These are phyloP conservation scores for Anomalospiza imberbis DNA, from an alignment of 2,797 vertebrate species.

Conservation along the genomic window DNA sequence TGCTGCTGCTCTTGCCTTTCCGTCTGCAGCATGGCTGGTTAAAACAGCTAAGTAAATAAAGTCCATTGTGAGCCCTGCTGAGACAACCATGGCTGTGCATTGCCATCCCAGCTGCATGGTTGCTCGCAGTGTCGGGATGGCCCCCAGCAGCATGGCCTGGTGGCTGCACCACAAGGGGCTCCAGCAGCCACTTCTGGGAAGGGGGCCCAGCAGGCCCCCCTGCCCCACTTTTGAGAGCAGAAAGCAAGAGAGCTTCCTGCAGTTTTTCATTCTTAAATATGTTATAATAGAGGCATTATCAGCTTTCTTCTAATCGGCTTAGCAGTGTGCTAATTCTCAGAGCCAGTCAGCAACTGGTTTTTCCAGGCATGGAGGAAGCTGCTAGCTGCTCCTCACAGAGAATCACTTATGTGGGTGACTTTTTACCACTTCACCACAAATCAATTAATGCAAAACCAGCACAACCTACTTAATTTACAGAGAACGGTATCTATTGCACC, in stretches of 20 bases:
- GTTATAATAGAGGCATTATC: not conserved
- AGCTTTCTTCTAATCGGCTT: not conserved
- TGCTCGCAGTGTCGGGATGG: not conserved
- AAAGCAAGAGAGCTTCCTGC: not conserved
- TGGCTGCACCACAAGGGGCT: no score
- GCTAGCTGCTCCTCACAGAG: not conserved
- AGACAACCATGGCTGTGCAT: rapidly evolving
- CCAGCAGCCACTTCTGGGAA: not conserved
- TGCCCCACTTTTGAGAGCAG: not conserved
- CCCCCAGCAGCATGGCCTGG: not conserved
- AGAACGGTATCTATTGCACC: not conserved
- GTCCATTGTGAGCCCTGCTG: not conserved
- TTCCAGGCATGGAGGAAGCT: not conserved
- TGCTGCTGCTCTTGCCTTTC: not conserved
- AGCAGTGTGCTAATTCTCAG: not conserved
- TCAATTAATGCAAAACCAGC: not conserved
- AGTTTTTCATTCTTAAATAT: not conserved
- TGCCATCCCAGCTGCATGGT: rapidly evolving
- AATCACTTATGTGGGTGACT: not conserved
- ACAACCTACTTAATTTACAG: not conserved
- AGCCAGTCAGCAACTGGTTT: not conserved
- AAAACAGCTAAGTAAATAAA: not conserved
- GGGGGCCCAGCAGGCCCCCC: not conserved
- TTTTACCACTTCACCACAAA: not conserved
- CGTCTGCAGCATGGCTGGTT: not conserved